Percentiles rank a stretch among this genome's conserved stretches.
Evolutionary conservation across 2,888 invertebrate species (phyloP).

Genomic region (Leptinotarsa peninsularis): DNA sequence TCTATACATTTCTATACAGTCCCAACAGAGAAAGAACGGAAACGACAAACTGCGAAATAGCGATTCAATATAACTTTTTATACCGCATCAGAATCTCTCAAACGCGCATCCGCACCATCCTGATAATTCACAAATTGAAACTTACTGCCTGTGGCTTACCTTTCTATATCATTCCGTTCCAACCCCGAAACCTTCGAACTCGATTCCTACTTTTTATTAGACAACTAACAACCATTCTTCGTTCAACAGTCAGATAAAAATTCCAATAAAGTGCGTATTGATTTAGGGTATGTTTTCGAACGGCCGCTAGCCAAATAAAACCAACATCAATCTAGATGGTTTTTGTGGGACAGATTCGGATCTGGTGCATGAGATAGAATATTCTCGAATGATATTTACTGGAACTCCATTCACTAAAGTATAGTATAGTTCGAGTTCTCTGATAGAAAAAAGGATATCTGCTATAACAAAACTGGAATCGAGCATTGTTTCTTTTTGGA

Average conservation of each 20-base stretch:
- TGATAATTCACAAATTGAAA: conserved; percentile 55
- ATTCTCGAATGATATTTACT: neutral
- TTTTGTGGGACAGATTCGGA: neutral
- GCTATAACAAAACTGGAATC: too few species aligned
- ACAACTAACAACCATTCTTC: conserved; percentile 49
- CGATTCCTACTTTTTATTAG: conserved; percentile 48
- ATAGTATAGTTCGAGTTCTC: too few species aligned
- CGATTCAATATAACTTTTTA: neutral
- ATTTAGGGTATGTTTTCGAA: conserved; percentile 50
- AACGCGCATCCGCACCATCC: conserved; percentile 29
- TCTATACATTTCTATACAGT: neutral
- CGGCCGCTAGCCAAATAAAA: conserved; percentile 21
- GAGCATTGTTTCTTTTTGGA: too few species aligned
- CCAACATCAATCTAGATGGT: neutral
- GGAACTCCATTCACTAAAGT: too few species aligned
- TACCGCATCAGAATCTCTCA: conserved; percentile 3
- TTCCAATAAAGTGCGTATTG: conserved; percentile 51
- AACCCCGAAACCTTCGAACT: conserved; percentile 32
- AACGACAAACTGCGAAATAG: neutral
- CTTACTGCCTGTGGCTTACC: conserved; percentile 50
- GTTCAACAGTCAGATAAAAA: conserved; percentile 53
- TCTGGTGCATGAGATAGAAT: neutral
- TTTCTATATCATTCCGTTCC: conserved; percentile 35
- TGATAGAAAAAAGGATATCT: too few species aligned
- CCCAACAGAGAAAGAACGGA: neutral